A percentile compares a stretch with the other conserved stretches of the same genome.
Evolutionary conservation across 2,113 vertebrate species (phyloP).

Genomic region (Mirza zaza): DNA sequence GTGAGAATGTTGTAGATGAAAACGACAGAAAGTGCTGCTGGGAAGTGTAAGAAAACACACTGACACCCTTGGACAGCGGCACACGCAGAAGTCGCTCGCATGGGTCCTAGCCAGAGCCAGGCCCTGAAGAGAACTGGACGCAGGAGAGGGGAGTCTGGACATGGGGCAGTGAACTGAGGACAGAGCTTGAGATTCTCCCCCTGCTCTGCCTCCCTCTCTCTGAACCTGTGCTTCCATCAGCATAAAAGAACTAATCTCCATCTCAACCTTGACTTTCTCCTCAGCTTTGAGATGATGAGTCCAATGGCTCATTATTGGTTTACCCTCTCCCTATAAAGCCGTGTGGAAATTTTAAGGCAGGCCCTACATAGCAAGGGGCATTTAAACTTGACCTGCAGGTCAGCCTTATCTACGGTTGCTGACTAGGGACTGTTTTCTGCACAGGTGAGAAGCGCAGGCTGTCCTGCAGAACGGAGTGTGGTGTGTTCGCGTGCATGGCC

Average conservation of each 20-base stretch:
- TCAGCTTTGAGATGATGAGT: not conserved
- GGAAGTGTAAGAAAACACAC: not conserved
- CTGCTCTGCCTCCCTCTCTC: not conserved
- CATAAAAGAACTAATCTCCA: not conserved
- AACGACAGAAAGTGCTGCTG: not conserved
- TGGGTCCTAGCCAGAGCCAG: not conserved
- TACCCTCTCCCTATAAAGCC: not conserved
- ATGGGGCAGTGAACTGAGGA: accelerated
- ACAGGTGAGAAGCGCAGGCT: no score
- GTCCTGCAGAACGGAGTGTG: not conserved
- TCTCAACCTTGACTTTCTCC: not conserved
- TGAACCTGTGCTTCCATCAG: not conserved
- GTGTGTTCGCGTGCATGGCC: not conserved
- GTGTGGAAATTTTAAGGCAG: not conserved
- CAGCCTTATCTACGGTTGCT: not conserved
- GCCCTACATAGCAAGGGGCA: not conserved
- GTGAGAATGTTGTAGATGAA: not conserved
- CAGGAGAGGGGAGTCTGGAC: accelerated
- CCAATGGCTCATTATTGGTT: not conserved
- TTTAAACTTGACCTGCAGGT: not conserved
- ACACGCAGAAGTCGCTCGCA: not conserved
- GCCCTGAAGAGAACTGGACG: not conserved
- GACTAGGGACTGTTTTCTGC: not conserved
- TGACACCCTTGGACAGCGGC: not conserved
- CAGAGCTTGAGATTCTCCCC: accelerated